Percentiles rank a stretch among this genome's conserved stretches.
Conservation (phyloP, 53 echinoderm and acorn worm species). For the Stichopus horrens region DNA sequence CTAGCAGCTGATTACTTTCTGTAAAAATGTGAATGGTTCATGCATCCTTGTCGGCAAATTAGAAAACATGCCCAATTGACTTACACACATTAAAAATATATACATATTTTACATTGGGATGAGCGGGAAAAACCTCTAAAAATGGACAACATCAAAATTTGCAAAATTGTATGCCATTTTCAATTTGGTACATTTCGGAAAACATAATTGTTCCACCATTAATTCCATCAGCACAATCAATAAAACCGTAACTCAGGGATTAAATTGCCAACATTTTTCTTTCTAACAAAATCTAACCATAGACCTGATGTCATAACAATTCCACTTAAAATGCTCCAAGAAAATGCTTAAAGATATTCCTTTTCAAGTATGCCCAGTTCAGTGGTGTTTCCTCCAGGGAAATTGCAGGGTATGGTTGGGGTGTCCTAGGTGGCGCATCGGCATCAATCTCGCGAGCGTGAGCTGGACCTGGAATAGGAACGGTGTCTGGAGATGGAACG, state of each 20-base stretch:
- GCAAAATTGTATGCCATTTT: not conserved
- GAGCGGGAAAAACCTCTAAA: not conserved
- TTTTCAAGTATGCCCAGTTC: not conserved
- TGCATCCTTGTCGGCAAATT: too few relatives aligned
- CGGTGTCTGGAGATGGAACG: constrained; percentile 33
- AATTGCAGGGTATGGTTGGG: not conserved
- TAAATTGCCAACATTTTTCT: too few relatives aligned
- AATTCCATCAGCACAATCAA: not conserved
- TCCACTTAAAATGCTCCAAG: too few relatives aligned
- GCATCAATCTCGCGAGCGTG: constrained; percentile 25
- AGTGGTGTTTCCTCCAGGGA: not conserved
- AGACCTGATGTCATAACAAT: too few relatives aligned
- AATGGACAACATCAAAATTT: not conserved
- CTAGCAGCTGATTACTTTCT: too few relatives aligned
- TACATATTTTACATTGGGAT: constrained; percentile 3
- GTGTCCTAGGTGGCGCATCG: not conserved
- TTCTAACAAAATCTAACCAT: too few relatives aligned
- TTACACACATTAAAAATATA: constrained; percentile 8
- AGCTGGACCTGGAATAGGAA: constrained; percentile 49
- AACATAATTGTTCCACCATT: not conserved
- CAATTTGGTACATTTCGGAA: not conserved
- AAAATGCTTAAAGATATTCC: not conserved
- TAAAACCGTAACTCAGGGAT: not conserved
- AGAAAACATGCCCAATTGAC: not conserved
- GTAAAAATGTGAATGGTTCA: too few relatives aligned